Percentiles rank a stretch among this genome's conserved stretches.
Conservation (phyloP, 1,140 invertebrate genomes). For the Sycobia sp. region DNA sequence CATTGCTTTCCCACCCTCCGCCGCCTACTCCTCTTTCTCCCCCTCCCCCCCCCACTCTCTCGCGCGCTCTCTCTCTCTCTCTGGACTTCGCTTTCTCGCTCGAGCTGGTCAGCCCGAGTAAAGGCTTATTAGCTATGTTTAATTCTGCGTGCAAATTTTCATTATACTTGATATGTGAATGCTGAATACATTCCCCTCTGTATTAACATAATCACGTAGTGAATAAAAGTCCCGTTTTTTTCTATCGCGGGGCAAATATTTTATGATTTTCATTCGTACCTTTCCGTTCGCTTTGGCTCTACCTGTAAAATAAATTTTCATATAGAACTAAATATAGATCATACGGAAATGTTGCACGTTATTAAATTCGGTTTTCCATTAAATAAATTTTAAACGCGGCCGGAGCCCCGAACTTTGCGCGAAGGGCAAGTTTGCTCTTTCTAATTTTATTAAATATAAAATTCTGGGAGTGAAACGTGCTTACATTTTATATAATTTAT, state of each 20-base stretch:
- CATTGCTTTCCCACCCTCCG: neutral
- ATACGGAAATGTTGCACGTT: too few species aligned
- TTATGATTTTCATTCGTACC: neutral
- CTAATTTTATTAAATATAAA: too few species aligned
- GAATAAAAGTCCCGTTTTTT: neutral
- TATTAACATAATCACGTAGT: neutral
- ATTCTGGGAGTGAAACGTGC: too few species aligned
- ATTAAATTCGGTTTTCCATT: too few species aligned
- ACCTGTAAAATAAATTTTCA: neutral
- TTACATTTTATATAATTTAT: too few species aligned
- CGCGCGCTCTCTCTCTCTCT: too few species aligned
- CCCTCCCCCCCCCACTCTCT: neutral
- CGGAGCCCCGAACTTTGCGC: too few species aligned
- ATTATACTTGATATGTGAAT: conserved; percentile 17
- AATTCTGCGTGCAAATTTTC: conserved; percentile 8
- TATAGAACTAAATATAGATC: too few species aligned
- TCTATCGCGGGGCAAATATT: neutral
- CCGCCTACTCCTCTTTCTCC: neutral
- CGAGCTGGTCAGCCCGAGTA: neutral
- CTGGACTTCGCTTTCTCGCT: neutral
- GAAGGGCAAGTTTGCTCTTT: too few species aligned
- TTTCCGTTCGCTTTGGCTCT: neutral
- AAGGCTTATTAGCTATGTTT: conserved; percentile 31
- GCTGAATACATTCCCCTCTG: neutral
- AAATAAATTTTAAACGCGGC: too few species aligned